Conservation (phyloP, 2,888 invertebrate species). For the Xestia sexstrigata region DNA sequence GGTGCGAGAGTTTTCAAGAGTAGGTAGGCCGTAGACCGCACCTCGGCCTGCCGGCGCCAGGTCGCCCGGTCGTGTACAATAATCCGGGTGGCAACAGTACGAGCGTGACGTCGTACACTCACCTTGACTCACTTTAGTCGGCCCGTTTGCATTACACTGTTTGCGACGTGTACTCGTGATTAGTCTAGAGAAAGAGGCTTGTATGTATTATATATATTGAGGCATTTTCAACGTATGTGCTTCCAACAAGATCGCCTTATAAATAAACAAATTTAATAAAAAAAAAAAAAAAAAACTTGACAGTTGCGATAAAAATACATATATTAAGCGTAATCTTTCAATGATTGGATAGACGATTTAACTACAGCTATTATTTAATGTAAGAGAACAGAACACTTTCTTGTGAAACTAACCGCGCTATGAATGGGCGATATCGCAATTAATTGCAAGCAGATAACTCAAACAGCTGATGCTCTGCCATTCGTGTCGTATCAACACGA, state of each 20-base stretch:
- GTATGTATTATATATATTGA: too few relatives aligned
- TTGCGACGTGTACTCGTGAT: conserved; percentile 82
- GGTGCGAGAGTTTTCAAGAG: conserved; percentile 72
- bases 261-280: neutral
- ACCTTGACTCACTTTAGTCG: conserved; percentile 89
- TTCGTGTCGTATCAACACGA: conserved; percentile 82
- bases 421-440: conserved; percentile 83
- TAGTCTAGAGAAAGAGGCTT: conserved; percentile 76
- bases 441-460: conserved; percentile 81
- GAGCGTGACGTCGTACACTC: conserved; percentile 81
- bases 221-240: conserved; percentile 36
- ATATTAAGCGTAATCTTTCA: neutral
- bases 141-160: conserved; percentile 84
- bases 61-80: conserved; percentile 74
- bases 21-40: conserved; percentile 79
- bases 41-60: conserved; percentile 79
- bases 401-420: conserved; percentile 76
- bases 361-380: conserved; percentile 43
- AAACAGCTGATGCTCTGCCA: conserved; percentile 86
- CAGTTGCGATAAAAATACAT: conserved; percentile 15
- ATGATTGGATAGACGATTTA: conserved; percentile 13
- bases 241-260: conserved; percentile 15
- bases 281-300: neutral
- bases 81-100: conserved; percentile 87
- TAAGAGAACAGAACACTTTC: conserved; percentile 71